Conservation (phyloP, 1,140 invertebrate species). For the Drosophila tani region DNA sequence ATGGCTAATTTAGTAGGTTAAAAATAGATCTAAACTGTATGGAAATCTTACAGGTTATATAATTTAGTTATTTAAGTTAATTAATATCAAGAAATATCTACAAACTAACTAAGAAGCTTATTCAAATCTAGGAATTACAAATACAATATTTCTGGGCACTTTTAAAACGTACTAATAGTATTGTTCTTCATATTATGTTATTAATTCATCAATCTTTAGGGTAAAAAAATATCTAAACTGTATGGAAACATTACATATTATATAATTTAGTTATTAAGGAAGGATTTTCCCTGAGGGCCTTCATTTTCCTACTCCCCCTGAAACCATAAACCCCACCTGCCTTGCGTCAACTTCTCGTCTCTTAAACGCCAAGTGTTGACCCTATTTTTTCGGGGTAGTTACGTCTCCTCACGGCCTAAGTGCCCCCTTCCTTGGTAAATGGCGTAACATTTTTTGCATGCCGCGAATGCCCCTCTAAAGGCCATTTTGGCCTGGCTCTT, state of each 20-base stretch:
- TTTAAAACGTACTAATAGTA: too few relatives aligned
- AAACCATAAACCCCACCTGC: constrained; percentile 7
- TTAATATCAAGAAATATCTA: too few relatives aligned
- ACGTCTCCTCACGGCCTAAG: constrained; percentile 4
- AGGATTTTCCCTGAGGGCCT: not conserved
- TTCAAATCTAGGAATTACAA: not conserved
- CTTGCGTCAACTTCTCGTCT: constrained; percentile 15
- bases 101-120: not conserved
- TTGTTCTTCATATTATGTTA: too few relatives aligned
- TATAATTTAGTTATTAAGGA: too few relatives aligned
- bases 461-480: constrained; percentile 32
- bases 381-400: constrained; percentile 74
- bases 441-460: constrained; percentile 82
- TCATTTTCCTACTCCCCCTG: not conserved
- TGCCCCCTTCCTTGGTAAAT: constrained; percentile 52
- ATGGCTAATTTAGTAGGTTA: too few relatives aligned
- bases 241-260: too few relatives aligned
- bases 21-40: too few relatives aligned
- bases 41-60: too few relatives aligned
- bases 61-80: too few relatives aligned
- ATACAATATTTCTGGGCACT: too few relatives aligned
- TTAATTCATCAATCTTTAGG: too few relatives aligned
- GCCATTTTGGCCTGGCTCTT: constrained; percentile 12
- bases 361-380: constrained; percentile 52
- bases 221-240: too few relatives aligned